Percentiles rank a stretch among this genome's conserved stretches.
phyloP scores from a whole-genome alignment of 2,888 invertebrate genomes.

The Ornithoptera priamus region DNA sequence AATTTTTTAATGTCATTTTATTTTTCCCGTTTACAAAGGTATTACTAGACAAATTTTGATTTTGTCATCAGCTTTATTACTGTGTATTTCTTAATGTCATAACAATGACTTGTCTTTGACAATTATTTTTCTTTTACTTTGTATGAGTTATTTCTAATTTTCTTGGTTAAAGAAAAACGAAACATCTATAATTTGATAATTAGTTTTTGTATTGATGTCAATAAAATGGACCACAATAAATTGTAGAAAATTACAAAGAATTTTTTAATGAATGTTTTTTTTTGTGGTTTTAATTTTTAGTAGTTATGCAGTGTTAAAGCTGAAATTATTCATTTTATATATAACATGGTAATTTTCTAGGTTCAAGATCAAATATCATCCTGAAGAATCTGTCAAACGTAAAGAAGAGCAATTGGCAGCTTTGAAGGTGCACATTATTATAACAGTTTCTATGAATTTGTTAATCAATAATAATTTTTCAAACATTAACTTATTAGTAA shows the following conservation, averaged over 20 bases:
- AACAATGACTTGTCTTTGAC: neutral
- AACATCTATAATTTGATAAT: neutral
- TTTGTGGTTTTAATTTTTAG: conserved; percentile 29
- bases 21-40: conserved; percentile 44
- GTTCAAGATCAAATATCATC: conserved; percentile 99
- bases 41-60: conserved; percentile 37
- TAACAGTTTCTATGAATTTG: conserved; percentile 10
- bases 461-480: conserved; percentile 17
- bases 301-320: conserved; percentile 1
- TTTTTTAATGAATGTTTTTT: conserved; percentile 19
- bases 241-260: neutral
- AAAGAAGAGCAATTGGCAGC: conserved; percentile 92
- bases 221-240: neutral
- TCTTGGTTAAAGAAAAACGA: neutral
- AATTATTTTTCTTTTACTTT: neutral
- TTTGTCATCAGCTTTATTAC: neutral
- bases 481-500: neutral
- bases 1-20: conserved; percentile 67
- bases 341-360: conserved; percentile 75
- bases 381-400: conserved; percentile 94
- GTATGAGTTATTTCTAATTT: neutral
- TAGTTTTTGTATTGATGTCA: no score
- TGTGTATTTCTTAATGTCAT: neutral
- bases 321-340: conserved; percentile 13
- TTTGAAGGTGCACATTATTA: conserved; percentile 82